These are phyloP conservation scores for Probaryconus sp. DNA, from an alignment of 1,140 invertebrate species.

Conservation along the genomic window DNA sequence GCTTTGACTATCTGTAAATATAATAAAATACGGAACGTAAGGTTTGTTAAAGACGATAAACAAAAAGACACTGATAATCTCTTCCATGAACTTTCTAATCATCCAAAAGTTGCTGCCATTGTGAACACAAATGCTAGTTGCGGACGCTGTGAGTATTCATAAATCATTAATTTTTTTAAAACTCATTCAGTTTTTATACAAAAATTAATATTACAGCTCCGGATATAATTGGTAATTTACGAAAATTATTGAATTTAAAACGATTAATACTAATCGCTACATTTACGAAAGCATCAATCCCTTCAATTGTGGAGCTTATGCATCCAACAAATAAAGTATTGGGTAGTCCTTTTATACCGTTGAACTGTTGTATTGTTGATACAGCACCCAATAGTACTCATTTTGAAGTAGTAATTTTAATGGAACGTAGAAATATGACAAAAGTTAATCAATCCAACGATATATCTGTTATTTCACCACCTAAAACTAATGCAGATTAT, in stretches of 20 bases:
- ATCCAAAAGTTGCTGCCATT: conserved; percentile 63
- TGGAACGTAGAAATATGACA: conserved; percentile 70
- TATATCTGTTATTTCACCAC: conserved; percentile 22
- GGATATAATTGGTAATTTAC: conserved; percentile 69
- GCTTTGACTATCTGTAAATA: conserved; percentile 69
- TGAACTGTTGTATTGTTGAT: conserved; percentile 71
- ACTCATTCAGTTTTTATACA: too few relatives aligned
- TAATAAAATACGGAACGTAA: conserved; percentile 28
- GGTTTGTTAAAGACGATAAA: conserved; percentile 70
- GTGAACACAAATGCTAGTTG: conserved; percentile 67
- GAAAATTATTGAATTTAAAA: conserved; percentile 68
- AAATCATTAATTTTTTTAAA: background rate
- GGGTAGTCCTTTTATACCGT: conserved; percentile 73
- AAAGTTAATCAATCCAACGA: conserved; percentile 47
- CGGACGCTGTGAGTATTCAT: conserved; percentile 23
- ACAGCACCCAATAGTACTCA: conserved; percentile 69
- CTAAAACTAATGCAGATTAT: conserved; percentile 26
- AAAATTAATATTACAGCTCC: conserved; percentile 64
- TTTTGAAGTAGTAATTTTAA: conserved; percentile 74
- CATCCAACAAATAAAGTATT: conserved; percentile 65
- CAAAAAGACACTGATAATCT: conserved; percentile 58
- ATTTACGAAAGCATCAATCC: conserved; percentile 75
- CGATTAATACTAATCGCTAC: conserved; percentile 73
- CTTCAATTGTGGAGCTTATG: conserved; percentile 72
- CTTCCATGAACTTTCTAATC: conserved; percentile 58